Base-by-base conservation (phyloP, 2,113 vertebrate species). In the Tichodroma muraria region DNA sequence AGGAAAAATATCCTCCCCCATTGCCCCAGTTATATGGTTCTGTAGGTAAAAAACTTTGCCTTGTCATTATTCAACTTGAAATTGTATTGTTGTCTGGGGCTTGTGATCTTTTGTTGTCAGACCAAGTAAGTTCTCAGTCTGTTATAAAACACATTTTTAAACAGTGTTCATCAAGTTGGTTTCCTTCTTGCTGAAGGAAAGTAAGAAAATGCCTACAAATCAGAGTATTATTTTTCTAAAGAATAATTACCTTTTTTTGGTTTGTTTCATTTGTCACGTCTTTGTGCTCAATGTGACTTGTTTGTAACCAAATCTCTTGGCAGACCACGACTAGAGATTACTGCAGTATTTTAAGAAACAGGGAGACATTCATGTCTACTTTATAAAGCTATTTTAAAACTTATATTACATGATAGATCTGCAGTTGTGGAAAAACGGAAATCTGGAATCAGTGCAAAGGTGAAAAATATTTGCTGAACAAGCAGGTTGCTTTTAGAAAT, bases 291-390 rank as follows among this genome's bases (percentile, higher is more conserved):
- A 0, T 75, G 9, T 50, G 18, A 49, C 33, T 71, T 47, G 11
- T 52, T 88, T 54, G 38, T 50, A 44, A 72, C 73, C 61, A 75
- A 27, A 2, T 5, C 6, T 56, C 12, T 24, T 80, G 15, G 4
- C 22, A 60, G 13, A 56, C 6, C 21, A 75, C 59, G 37, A 38
- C 16, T 59, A 28, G 42, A 50, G 11, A n/a, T 75, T 12, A 65
- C 5, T 8, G 50, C 8, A 52, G 7, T 13, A 57, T 73, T 75
- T 92, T 80, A 70, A 76, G n/a, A 78, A 78, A 60, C 3, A 45
- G 19, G 6, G 8, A 2, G 1, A 72, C 53, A 40, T 60, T 45
- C 0, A 6, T 35, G 7, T 35, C 23, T 66, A 9, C 4, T 19
- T 45, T 59, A 21, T 49, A 42, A 33, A 66, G 3, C 4, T 68